Evolutionary conservation across 2,888 invertebrate species (phyloP).

Genomic region (Branchellion lobata): DNA sequence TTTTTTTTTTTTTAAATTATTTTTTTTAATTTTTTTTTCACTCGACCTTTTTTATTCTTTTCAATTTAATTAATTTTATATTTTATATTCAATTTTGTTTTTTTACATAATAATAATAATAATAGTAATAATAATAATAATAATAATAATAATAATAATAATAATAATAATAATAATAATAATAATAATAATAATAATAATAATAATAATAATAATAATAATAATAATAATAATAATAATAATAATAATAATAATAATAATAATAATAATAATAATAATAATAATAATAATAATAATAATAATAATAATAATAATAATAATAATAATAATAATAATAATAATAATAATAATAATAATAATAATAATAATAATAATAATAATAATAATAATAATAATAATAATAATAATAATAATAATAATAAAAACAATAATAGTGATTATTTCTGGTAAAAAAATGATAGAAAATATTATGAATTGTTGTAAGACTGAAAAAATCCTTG

Average conservation of each 20-base stretch:
- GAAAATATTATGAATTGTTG: too few species aligned
- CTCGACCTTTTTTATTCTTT: too few species aligned
- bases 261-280: not conserved
- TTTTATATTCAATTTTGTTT: too few species aligned
- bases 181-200: not conserved
- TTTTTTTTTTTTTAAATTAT: too few species aligned
- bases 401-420: conserved; percentile 4
- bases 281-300: conserved; percentile 17
- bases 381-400: not conserved
- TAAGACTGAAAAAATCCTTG: too few species aligned
- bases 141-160: too few species aligned
- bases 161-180: too few species aligned
- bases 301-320: not conserved
- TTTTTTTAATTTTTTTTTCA: too few species aligned
- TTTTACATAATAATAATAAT: too few species aligned
- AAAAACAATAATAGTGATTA: not conserved
- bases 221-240: conserved; percentile 5
- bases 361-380: not conserved
- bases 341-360: not conserved
- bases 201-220: not conserved
- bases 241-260: not conserved
- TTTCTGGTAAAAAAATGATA: too few species aligned
- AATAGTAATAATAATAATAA: too few species aligned
- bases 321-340: not conserved
- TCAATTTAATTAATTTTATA: too few species aligned